These are phyloP conservation scores for Buceros bicornis DNA, from an alignment of 2,797 vertebrate genomes.

Conservation along the genomic window DNA sequence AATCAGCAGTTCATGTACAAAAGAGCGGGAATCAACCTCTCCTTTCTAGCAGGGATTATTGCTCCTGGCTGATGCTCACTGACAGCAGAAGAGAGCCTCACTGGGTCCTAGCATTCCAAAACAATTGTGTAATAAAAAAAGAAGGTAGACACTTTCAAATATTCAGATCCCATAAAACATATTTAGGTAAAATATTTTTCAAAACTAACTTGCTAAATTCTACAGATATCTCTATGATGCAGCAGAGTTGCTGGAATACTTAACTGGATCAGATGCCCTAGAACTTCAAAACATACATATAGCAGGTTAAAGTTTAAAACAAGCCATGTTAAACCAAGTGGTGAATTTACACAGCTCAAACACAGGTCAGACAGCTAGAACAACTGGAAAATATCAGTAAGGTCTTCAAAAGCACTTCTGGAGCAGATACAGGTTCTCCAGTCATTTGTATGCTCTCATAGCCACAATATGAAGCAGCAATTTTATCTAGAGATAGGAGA, in stretches of 20 bases:
- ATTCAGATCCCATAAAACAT: background rate
- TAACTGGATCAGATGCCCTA: background rate
- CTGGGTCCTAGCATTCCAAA: background rate
- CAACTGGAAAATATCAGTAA: background rate
- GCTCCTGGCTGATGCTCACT: background rate
- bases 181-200: background rate
- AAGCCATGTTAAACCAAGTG: fast-evolving
- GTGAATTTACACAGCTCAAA: background rate
- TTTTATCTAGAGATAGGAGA: background rate
- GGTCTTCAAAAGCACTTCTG: background rate
- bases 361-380: background rate
- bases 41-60: background rate
- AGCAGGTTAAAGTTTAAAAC: background rate
- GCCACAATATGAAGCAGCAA: background rate
- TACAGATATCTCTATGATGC: background rate
- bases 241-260: background rate
- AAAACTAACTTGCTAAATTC: background rate
- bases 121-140: background rate
- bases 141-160: background rate
- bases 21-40: background rate
- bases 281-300: background rate
- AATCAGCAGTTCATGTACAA: background rate
- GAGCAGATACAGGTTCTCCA: background rate
- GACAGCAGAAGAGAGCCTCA: background rate
- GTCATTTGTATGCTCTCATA: background rate